Conservation (phyloP, 2,888 invertebrate species). For the Drosophila prolongata region DNA sequence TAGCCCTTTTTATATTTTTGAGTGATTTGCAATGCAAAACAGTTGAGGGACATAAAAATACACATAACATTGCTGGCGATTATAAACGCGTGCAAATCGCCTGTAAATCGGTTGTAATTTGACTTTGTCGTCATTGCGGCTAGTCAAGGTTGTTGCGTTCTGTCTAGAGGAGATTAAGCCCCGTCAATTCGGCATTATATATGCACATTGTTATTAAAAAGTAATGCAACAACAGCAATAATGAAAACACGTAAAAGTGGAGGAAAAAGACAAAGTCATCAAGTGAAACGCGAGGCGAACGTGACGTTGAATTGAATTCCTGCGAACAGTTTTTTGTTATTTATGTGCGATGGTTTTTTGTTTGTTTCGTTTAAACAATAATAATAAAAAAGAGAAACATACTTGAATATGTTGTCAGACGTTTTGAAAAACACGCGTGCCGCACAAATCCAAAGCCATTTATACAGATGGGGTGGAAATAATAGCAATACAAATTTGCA, state of each 20-base stretch:
- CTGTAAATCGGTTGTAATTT: conserved; percentile 33
- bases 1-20: background rate
- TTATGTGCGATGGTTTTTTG: conserved; percentile 17
- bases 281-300: conserved; percentile 63
- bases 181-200: conserved; percentile 45
- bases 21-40: conserved; percentile 5
- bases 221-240: conserved; percentile 33
- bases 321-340: conserved; percentile 43
- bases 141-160: conserved; percentile 21
- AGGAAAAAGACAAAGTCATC: conserved; percentile 38
- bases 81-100: conserved; percentile 41
- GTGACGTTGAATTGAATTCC: conserved; percentile 74
- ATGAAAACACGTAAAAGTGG: conserved; percentile 54
- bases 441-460: conserved; percentile 12
- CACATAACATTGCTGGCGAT: conserved; percentile 7
- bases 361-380: conserved; percentile 32
- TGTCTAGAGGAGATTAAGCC: conserved; percentile 19
- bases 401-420: conserved; percentile 14
- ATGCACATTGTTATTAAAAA: conserved; percentile 33
- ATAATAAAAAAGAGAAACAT: conserved; percentile 26
- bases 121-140: conserved; percentile 23
- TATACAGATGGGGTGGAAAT: background rate
- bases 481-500: background rate
- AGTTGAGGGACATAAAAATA: conserved; percentile 3
- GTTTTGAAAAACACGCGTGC: conserved; percentile 40